A percentile compares a stretch with the other conserved stretches of the same genome.
Conservation (phyloP, 2,797 vertebrate species). For the Peromyscus aztecus region DNA sequence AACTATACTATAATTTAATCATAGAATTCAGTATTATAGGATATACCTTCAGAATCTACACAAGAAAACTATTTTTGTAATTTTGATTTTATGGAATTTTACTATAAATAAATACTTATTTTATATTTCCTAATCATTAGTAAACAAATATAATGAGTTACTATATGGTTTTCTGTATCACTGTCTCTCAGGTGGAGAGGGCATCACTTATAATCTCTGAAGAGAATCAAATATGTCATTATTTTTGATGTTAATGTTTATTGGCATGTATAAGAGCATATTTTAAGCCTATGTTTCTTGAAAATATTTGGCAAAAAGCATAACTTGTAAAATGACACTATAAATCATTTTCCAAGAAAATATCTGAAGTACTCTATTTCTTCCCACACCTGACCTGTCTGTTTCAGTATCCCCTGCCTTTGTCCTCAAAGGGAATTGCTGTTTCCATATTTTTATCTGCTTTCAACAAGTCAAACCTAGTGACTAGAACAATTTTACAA, state of each 20-base stretch:
- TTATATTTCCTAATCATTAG: neutral
- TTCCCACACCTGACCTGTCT: constrained; percentile 18
- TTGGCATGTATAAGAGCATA: neutral
- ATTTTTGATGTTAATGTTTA: neutral
- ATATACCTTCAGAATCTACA: neutral
- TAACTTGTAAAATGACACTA: neutral
- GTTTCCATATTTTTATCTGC: constrained; percentile 60
- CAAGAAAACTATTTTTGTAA: neutral
- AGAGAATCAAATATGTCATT: neutral
- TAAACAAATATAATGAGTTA: neutral
- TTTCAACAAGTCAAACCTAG: constrained; percentile 66
- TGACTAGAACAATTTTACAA: constrained; percentile 55
- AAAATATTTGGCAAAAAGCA: constrained; percentile 9
- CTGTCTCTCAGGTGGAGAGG: neutral
- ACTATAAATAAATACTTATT: neutral
- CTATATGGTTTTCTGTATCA: neutral
- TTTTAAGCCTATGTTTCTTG: neutral
- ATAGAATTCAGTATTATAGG: neutral
- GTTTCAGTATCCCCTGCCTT: constrained; percentile 51
- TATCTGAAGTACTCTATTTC: neutral
- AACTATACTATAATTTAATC: neutral
- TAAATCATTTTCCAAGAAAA: constrained; percentile 53
- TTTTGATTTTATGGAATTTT: neutral
- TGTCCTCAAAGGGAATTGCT: constrained; percentile 25
- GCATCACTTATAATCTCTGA: neutral